Conservation (phyloP, 2,797 vertebrate species). For the Darevskia nairensis region DNA sequence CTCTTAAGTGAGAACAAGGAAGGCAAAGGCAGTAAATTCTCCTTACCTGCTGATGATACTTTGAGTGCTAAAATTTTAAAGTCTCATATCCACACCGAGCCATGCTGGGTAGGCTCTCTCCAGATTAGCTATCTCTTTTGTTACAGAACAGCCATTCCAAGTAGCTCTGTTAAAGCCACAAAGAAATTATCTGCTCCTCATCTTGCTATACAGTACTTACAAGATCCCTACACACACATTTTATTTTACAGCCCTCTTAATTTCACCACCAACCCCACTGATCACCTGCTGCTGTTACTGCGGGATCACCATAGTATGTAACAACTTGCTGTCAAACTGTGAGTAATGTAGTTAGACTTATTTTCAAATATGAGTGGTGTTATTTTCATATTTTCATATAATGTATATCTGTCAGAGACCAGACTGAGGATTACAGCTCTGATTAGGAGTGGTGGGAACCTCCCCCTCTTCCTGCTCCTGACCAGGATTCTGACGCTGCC, state of each 20-base stretch:
- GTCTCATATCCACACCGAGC: slow-evolving; percentile 35
- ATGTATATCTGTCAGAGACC: too few relatives aligned
- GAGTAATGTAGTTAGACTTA: neutral
- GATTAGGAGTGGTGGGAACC: too few relatives aligned
- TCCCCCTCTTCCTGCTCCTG: too few relatives aligned
- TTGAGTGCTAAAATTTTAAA: slow-evolving; percentile 62
- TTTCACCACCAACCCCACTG: neutral
- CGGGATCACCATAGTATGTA: neutral
- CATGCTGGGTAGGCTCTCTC: slow-evolving; percentile 54
- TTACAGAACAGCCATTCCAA: slow-evolving; percentile 46
- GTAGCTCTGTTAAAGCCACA: slow-evolving; percentile 52
- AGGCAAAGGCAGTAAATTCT: slow-evolving; percentile 62
- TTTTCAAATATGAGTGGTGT: neutral
- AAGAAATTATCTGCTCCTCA: slow-evolving; percentile 45
- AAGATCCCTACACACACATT: slow-evolving; percentile 9
- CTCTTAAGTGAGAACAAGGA: slow-evolving; percentile 48
- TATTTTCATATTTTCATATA: neutral
- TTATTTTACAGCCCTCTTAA: slow-evolving; percentile 33
- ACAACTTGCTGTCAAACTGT: neutral
- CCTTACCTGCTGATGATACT: slow-evolving; percentile 43
- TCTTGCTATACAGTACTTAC: slow-evolving; percentile 27
- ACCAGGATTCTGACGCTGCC: too few relatives aligned
- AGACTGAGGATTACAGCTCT: too few relatives aligned
- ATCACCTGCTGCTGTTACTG: slow-evolving; percentile 12
- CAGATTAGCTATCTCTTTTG: slow-evolving; percentile 31